These are phyloP conservation scores for Gallinago stenura DNA, from an alignment of 2,797 vertebrate genomes.

Conservation along the genomic window DNA sequence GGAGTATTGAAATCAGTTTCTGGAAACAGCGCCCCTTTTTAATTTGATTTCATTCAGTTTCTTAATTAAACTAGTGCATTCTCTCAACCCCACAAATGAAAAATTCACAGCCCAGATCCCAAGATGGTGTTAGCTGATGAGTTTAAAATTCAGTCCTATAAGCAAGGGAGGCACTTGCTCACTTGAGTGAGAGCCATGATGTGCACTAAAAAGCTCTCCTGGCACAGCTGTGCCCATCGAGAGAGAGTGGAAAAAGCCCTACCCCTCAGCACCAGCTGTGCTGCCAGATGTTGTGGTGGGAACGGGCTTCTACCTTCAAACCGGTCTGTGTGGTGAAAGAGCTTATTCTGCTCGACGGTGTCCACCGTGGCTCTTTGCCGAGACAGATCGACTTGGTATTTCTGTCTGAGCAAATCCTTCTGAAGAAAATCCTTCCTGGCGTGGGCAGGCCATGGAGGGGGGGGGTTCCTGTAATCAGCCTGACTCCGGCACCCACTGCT, in stretches of 20 bases:
- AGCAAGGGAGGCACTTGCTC: neutral
- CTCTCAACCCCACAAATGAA: neutral
- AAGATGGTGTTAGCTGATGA: neutral
- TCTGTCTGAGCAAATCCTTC: neutral
- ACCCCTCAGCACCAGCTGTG: neutral
- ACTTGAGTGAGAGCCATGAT: neutral
- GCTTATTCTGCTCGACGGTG: neutral
- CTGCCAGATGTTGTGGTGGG: neutral
- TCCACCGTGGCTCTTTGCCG: neutral
- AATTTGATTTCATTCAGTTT: neutral
- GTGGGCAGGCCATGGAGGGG: neutral
- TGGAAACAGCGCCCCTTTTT: neutral
- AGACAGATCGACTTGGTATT: neutral
- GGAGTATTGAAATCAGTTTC: neutral
- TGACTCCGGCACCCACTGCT: neutral
- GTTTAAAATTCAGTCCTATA: neutral
- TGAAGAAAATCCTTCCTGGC: constrained; percentile 9
- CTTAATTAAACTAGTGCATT: neutral
- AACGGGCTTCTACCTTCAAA: neutral
- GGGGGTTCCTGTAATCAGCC: constrained; percentile 29
- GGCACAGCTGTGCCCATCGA: neutral
- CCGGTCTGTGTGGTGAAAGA: accelerated
- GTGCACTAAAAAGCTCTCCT: neutral
- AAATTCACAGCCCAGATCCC: neutral
- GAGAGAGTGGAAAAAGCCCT: neutral